phyloP scores from a whole-genome alignment of 2,113 vertebrate species.

The Oplegnathus fasciatus region DNA sequence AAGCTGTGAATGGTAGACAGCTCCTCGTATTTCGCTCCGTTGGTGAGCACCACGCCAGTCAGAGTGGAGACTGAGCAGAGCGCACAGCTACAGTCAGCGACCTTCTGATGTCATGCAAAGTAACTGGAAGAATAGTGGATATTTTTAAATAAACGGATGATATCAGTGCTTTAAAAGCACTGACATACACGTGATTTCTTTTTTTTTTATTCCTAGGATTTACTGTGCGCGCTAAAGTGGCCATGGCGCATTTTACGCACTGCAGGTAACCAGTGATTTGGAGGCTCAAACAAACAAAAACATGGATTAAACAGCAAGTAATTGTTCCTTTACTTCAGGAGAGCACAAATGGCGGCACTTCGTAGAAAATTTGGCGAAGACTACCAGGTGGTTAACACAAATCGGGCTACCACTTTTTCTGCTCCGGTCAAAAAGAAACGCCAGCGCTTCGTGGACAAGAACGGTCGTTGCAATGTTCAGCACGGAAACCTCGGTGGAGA shows the following conservation, averaged over 20 bases:
- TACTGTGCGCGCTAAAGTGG: conserved; percentile 63
- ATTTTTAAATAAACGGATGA: background rate
- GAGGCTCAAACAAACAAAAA: conserved; percentile 34
- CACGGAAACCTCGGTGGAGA: conserved; percentile 91
- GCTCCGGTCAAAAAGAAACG: conserved; percentile 88
- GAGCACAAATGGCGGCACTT: conserved; percentile 86
- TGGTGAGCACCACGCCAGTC: conserved; percentile 33
- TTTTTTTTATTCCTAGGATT: conserved; percentile 1
- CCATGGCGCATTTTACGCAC: conserved; percentile 81
- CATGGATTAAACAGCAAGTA: conserved; percentile 67
- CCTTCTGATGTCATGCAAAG: background rate
- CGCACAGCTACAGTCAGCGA: conserved; percentile 44
- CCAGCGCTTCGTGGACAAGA: conserved; percentile 92
- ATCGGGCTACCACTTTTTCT: conserved; percentile 74
- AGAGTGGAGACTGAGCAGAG: conserved; percentile 53
- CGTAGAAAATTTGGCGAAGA: conserved; percentile 90
- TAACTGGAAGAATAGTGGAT: conserved; percentile 5
- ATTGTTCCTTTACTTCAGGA: conserved; percentile 12
- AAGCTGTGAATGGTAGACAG: conserved; percentile 61
- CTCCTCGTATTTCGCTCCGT: conserved; percentile 44
- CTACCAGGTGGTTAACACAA: conserved; percentile 88
- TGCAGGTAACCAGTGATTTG: conserved; percentile 71
- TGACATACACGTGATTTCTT: background rate
- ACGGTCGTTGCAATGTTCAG: conserved; percentile 92
- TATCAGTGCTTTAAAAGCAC: background rate